Evolutionary conservation across 2,888 invertebrate genomes (phyloP), one percentile per base, ranked within the genome.

Genomic region (Diadromus collaris): DNA sequence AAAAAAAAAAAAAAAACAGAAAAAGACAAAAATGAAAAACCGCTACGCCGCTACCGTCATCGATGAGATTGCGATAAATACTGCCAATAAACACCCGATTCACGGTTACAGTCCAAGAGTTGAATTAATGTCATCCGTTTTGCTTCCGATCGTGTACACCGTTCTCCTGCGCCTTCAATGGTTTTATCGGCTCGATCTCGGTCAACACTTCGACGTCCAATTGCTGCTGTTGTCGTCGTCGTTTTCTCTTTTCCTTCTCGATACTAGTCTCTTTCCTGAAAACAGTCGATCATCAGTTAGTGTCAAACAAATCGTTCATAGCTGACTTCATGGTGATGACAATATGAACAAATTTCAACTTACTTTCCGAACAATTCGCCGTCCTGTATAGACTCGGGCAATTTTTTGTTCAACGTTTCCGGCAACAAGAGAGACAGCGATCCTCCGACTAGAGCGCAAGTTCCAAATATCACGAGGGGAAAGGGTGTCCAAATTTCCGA

Each of bases 301-400:
- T 41, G 38, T 16, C 13, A n/a, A 0, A 46, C 2, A 21, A 46
- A 27, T 27, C 16, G 21, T 24, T 64, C 19, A 16, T 46, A 10
- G 16, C 9, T 5, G 9, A 32, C 10, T 4, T 10, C 34, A n/a
- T 6, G 60, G 1, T 10, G 10, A 60, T 19, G 10, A 32, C 1
- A 27, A 19, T 10, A 16, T 3, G 19, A 58, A 58, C 44, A 0
- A 34, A 67, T 38, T 83, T 41, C 46, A 6, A 85, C 92, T 90
- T 88, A 93, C 94, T 91, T 92, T 91, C 94, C 93, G 88, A 94
- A 94, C 24, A 90, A 86, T 88, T 94, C 94, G 6, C 94, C 94
- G 84, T 95, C 94, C 85, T 93, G 93, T 79, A 95, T 93, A 0
- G 94, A 93, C 87, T 95, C 95, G 3, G 95, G 95, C 71, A 95